phyloP scores from a whole-genome alignment of 2,888 invertebrate species.

The Caenorhabditis angaria region DNA sequence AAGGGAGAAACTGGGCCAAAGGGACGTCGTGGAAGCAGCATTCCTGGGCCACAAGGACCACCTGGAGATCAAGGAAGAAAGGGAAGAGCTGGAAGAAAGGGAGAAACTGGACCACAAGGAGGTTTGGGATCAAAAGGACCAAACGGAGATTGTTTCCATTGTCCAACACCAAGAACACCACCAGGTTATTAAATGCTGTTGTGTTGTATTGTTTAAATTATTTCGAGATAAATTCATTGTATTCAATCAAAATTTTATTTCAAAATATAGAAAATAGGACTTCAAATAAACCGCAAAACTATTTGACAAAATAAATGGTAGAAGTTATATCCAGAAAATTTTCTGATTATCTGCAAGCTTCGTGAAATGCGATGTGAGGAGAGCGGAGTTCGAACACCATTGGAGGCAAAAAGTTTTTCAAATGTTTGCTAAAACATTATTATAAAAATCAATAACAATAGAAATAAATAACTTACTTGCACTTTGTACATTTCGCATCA shows the following conservation, averaged over 20 bases:
- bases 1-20: constrained; percentile 63
- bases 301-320: no score
- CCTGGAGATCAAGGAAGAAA: constrained; percentile 60
- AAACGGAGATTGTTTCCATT: constrained; percentile 66
- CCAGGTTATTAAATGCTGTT: constrained; percentile 57
- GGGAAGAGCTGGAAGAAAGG: constrained; percentile 56
- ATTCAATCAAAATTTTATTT: not conserved
- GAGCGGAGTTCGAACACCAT: no score
- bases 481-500: no score
- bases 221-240: not conserved
- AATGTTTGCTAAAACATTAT: no score
- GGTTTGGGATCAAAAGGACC: constrained; percentile 57
- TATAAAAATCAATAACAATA: no score
- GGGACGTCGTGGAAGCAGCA: constrained; percentile 60
- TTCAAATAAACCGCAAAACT: no score
- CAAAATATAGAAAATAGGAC: no score
- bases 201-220: not conserved
- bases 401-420: no score
- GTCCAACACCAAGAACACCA: constrained; percentile 66
- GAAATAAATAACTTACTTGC: no score
- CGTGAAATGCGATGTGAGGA: no score
- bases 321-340: no score
- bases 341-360: no score
- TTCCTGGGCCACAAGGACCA: constrained; percentile 63
- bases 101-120: constrained; percentile 60